These are phyloP conservation scores for Hipparchia sbordonii DNA, from an alignment of 2,888 invertebrate species.

Conservation along the genomic window DNA sequence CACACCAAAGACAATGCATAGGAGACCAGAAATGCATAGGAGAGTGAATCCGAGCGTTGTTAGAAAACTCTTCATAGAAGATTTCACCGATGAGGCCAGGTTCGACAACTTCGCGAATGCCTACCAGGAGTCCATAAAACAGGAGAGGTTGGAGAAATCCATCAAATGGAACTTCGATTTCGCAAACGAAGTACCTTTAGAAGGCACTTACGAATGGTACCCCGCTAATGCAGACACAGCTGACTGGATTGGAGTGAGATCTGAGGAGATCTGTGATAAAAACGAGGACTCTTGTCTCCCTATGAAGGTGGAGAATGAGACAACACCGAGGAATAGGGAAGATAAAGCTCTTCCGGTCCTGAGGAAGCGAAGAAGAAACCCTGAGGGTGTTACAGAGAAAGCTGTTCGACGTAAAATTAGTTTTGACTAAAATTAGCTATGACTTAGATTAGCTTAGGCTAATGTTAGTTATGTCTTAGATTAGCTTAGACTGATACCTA, in stretches of 20 bases:
- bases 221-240: slow-evolving; percentile 36
- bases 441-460: too few species aligned
- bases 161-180: slow-evolving; percentile 83
- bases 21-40: slow-evolving; percentile 55
- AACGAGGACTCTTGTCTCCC: slow-evolving; percentile 40
- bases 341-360: slow-evolving; percentile 42
- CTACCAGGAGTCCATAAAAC: slow-evolving; percentile 53
- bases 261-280: slow-evolving; percentile 34
- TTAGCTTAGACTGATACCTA: too few species aligned
- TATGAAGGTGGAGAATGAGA: slow-evolving; percentile 52
- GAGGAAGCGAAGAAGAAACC: slow-evolving; percentile 42
- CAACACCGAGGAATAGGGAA: slow-evolving; percentile 52
- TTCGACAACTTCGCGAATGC: slow-evolving; percentile 58
- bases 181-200: slow-evolving; percentile 65
- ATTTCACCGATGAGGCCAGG: slow-evolving; percentile 54
- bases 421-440: slow-evolving; percentile 45
- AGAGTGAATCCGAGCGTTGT: slow-evolving; percentile 57
- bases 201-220: slow-evolving; percentile 78
- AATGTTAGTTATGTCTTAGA: too few species aligned
- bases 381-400: slow-evolving; percentile 39
- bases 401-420: slow-evolving; percentile 55
- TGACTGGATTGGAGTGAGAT: slow-evolving; percentile 52
- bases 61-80: slow-evolving; percentile 65
- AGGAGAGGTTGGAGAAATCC: slow-evolving; percentile 55
- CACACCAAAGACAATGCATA: slow-evolving; percentile 56